Evolutionary conservation across 2,888 invertebrate genomes (phyloP).

Genomic region (Argyra leucocephala): DNA sequence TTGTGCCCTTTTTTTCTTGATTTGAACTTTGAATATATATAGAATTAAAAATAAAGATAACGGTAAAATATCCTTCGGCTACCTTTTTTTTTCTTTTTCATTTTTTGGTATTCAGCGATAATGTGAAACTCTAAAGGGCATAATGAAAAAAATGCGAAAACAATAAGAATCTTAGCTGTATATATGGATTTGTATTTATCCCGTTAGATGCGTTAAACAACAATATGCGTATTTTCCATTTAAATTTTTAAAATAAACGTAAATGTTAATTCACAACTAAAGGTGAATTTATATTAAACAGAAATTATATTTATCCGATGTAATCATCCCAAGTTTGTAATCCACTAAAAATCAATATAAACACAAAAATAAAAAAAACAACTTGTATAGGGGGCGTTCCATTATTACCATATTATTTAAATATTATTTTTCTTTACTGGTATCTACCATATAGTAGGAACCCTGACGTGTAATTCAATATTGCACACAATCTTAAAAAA

Average conservation of each 20-base stretch:
- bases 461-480: too few relatives aligned
- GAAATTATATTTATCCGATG: background rate
- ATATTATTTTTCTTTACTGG: too few relatives aligned
- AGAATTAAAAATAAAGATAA: background rate
- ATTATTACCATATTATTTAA: too few relatives aligned
- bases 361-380: too few relatives aligned
- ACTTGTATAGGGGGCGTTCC: too few relatives aligned
- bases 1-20: background rate
- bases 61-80: conserved; percentile 6
- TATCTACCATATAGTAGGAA: too few relatives aligned
- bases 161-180: background rate
- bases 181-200: background rate
- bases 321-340: background rate
- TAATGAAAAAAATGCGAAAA: background rate
- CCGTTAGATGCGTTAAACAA: background rate
- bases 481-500: too few relatives aligned
- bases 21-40: background rate
- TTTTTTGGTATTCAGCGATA: background rate
- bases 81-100: background rate
- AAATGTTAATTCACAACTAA: background rate
- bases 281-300: background rate
- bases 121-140: background rate
- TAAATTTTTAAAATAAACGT: background rate
- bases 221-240: background rate
- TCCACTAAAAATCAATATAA: too few relatives aligned